Conservation (phyloP, 2,888 invertebrate genomes). For the Tachystola acroxantha region DNA sequence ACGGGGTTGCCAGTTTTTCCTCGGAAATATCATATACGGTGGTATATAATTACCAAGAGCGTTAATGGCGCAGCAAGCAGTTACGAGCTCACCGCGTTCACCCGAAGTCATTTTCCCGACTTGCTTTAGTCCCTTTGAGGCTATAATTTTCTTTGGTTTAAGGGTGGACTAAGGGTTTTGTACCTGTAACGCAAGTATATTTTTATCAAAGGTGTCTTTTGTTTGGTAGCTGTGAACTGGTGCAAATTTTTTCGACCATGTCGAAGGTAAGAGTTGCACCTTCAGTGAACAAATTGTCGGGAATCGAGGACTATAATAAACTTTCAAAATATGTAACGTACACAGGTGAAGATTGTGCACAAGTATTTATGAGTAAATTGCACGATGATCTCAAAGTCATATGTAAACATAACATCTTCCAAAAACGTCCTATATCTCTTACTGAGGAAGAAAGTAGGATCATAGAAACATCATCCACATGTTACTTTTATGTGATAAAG, state of each 20-base stretch:
- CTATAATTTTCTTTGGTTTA: slow-evolving; percentile 22
- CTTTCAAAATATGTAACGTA: slow-evolving; percentile 23
- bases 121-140: slow-evolving; percentile 17
- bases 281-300: too few relatives aligned
- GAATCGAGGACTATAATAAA: too few relatives aligned
- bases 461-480: slow-evolving; percentile 7
- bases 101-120: slow-evolving; percentile 20
- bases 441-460: slow-evolving; percentile 1
- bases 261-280: too few relatives aligned
- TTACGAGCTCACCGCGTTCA: slow-evolving; percentile 22
- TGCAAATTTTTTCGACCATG: too few relatives aligned
- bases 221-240: too few relatives aligned
- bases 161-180: too few relatives aligned
- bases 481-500: slow-evolving; percentile 18
- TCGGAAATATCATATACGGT: slow-evolving; percentile 24
- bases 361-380: slow-evolving; percentile 22
- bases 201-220: too few relatives aligned
- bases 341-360: slow-evolving; percentile 20
- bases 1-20: too few relatives aligned
- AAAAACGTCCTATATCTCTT: slow-evolving; percentile 9
- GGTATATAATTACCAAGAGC: slow-evolving; percentile 14
- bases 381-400: slow-evolving; percentile 13
- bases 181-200: too few relatives aligned
- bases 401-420: slow-evolving; percentile 11
- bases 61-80: slow-evolving; percentile 15